Evolutionary conservation across 2,888 invertebrate species (phyloP).

Genomic region (Sthenelais limicola): DNA sequence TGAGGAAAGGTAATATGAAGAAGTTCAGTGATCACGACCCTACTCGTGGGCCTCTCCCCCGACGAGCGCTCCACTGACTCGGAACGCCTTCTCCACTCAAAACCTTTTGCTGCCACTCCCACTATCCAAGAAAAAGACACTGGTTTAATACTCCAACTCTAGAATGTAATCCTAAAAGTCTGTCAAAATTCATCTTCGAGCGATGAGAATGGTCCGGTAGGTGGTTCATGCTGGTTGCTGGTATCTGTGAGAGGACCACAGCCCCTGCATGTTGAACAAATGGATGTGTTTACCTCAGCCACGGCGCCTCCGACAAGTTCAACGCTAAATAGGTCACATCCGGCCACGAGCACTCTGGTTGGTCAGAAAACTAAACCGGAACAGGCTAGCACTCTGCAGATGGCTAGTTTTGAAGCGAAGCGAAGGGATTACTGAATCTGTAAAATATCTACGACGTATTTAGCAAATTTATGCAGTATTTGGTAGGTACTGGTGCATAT

Average conservation of each 20-base stretch:
- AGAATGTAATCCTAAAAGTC: slow-evolving; percentile 20
- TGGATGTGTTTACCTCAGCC: slow-evolving; percentile 35
- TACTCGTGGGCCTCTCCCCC: no score
- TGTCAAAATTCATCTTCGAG: slow-evolving; percentile 3
- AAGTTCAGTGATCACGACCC: no score
- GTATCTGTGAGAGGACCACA: slow-evolving; percentile 5
- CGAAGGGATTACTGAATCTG: no score
- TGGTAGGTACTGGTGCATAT: slow-evolving; percentile 32
- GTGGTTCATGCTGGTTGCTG: slow-evolving; percentile 10
- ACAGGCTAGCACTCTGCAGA: slow-evolving; percentile 2
- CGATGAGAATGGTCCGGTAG: not conserved
- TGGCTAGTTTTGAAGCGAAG: slow-evolving; percentile 23
- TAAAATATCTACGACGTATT: slow-evolving; percentile 17
- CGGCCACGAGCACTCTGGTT: slow-evolving; percentile 17
- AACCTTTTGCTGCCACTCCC: slow-evolving; percentile 24
- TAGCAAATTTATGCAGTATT: not conserved
- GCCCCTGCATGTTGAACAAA: slow-evolving; percentile 20
- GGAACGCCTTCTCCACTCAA: slow-evolving; percentile 26
- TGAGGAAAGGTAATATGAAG: no score
- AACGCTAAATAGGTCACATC: slow-evolving; percentile 18
- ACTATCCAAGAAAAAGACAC: slow-evolving; percentile 14
- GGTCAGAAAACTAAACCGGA: slow-evolving; percentile 28
- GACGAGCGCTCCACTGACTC: slow-evolving; percentile 16
- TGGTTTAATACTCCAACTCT: not conserved
- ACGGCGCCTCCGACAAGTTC: slow-evolving; percentile 35